phyloP scores from a whole-genome alignment of 2,113 vertebrate species.

The Zapornia atra region DNA sequence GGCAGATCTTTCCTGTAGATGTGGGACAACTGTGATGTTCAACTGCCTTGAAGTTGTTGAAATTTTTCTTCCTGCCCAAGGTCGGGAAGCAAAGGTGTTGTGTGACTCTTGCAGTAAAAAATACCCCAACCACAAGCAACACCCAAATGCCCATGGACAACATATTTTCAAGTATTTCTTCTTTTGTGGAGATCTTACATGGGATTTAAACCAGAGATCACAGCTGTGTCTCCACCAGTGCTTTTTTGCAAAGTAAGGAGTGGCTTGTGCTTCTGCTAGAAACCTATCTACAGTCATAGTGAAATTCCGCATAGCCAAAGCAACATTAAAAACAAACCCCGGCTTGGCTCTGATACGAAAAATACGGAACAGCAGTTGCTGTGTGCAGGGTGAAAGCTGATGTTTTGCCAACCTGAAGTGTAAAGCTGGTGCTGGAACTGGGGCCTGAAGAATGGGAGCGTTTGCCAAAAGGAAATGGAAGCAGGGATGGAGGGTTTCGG shows the following conservation, averaged over 20 bases:
- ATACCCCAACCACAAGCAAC: not conserved
- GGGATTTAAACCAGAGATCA: not conserved
- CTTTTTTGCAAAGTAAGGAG: not conserved
- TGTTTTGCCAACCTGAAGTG: slow-evolving; percentile 71
- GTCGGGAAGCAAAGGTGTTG: not conserved
- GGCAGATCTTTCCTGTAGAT: not conserved
- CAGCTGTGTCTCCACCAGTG: not conserved
- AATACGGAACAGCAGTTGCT: slow-evolving; percentile 63
- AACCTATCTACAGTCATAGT: slow-evolving; percentile 35
- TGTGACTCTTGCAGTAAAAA: not conserved
- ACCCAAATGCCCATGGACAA: not conserved
- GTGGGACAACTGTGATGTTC: not conserved
- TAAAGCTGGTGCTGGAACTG: slow-evolving; percentile 68
- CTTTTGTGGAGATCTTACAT: not conserved
- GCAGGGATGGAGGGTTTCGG: slow-evolving; percentile 63
- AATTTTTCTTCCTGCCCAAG: not conserved
- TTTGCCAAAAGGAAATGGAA: slow-evolving; percentile 73
- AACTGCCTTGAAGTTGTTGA: not conserved
- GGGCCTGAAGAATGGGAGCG: slow-evolving; percentile 48
- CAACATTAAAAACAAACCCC: slow-evolving; percentile 62
- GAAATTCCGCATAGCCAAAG: slow-evolving; percentile 62
- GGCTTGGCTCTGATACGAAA: not conserved
- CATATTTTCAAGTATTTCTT: not conserved
- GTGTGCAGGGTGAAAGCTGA: slow-evolving; percentile 56
- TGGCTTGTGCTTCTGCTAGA: not conserved